Evolutionary conservation across 2,888 invertebrate species (phyloP).

Genomic region (Oscheius sp.): DNA sequence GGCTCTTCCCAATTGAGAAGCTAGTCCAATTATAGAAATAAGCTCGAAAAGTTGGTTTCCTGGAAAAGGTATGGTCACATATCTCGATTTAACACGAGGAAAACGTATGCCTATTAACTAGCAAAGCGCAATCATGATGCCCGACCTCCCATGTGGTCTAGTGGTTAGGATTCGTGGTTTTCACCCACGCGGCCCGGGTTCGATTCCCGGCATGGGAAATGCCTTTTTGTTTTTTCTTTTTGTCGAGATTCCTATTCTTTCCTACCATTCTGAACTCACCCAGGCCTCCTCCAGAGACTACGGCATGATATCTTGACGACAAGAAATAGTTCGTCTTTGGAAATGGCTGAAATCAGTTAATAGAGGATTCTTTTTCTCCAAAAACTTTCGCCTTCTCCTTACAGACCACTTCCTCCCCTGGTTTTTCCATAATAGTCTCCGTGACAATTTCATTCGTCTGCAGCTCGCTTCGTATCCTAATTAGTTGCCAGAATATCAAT

Average conservation of each 20-base stretch:
- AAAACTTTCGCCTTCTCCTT: slow-evolving; percentile 3
- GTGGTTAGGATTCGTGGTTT: slow-evolving; percentile 56
- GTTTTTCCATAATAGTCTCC: neutral
- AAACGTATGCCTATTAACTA: no score
- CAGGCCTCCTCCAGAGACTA: slow-evolving; percentile 13
- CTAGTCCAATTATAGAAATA: slow-evolving; percentile 28
- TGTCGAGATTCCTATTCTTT: neutral
- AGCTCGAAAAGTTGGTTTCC: slow-evolving; percentile 37
- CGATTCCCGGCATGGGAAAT: slow-evolving; percentile 73
- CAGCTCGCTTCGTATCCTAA: no score
- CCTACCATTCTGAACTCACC: slow-evolving; percentile 6
- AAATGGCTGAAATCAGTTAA: slow-evolving; percentile 1
- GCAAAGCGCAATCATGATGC: no score
- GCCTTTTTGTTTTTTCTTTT: slow-evolving; percentile 9
- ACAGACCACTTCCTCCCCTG: neutral
- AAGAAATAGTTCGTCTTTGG: slow-evolving; percentile 3
- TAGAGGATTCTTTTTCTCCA: neutral
- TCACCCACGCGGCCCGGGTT: slow-evolving; percentile 73
- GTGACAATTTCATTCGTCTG: neutral
- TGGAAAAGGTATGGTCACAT: neutral
- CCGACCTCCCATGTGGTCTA: slow-evolving; percentile 38
- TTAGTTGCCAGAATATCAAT: neutral
- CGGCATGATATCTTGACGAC: slow-evolving; percentile 9
- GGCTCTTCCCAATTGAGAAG: slow-evolving; percentile 8
- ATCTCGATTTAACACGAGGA: no score